Conservation (phyloP, 1,140 invertebrate species). For the Procambarus clarkii region DNA sequence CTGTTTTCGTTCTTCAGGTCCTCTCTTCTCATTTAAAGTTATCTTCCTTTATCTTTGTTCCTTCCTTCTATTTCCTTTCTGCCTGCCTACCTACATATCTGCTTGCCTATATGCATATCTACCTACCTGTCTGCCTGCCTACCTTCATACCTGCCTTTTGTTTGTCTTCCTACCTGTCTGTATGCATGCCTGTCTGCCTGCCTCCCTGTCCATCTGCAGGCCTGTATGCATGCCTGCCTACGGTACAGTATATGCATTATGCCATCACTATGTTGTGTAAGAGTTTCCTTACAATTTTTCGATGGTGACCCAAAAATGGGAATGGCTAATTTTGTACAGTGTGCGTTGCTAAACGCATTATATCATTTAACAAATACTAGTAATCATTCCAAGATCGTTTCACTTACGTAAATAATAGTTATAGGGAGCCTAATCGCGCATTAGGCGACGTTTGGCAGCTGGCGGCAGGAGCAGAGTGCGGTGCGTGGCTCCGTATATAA, state of each 20-base stretch:
- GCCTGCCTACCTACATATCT: no score
- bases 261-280: neutral
- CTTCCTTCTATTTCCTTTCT: neutral
- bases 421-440: neutral
- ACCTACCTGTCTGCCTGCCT: no score
- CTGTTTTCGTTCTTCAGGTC: no score
- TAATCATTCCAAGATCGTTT: no score
- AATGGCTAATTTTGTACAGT: neutral
- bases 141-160: no score
- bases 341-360: no score
- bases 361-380: no score
- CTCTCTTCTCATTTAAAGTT: no score
- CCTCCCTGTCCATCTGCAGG: neutral
- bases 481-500: neutral
- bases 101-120: no score
- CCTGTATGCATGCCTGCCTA: neutral
- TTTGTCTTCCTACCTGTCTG: no score
- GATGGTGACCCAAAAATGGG: neutral
- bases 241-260: neutral
- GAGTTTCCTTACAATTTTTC: neutral
- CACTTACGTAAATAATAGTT: no score
- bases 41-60: neutral
- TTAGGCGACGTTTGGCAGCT: conserved; percentile 6
- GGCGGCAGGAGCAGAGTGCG: neutral
- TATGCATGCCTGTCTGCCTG: neutral